phyloP scores from a whole-genome alignment of 1,140 invertebrate species.

The Nomia melanderi region DNA sequence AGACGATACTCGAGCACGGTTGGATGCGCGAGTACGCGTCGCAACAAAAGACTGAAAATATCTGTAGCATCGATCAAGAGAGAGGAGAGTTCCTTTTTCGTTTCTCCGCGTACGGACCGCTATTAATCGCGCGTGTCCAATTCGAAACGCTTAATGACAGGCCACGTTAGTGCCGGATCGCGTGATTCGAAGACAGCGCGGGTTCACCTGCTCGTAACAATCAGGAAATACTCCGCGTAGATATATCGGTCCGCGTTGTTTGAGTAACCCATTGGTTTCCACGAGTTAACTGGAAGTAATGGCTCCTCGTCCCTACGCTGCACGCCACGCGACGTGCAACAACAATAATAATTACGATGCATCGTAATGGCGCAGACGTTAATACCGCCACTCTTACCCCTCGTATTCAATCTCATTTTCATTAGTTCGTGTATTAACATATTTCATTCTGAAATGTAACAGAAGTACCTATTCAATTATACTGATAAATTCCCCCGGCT shows the following conservation, averaged over 20 bases:
- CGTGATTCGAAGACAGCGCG: conserved; percentile 1
- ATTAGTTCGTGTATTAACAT: too few relatives aligned
- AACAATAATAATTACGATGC: too few relatives aligned
- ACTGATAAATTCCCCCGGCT: too few relatives aligned
- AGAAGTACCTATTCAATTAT: too few relatives aligned
- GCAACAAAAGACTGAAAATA: too few relatives aligned
- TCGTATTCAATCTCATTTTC: too few relatives aligned
- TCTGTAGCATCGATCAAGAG: background rate
- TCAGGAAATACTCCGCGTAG: background rate
- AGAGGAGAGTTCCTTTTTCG: background rate
- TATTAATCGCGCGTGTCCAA: conserved; percentile 1
- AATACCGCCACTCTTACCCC: too few relatives aligned
- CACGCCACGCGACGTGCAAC: background rate
- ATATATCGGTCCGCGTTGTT: conserved; percentile 1
- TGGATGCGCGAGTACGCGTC: too few relatives aligned
- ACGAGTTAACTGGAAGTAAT: too few relatives aligned
- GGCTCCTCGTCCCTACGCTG: background rate
- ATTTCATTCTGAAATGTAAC: too few relatives aligned
- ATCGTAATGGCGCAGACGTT: too few relatives aligned
- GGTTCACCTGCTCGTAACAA: background rate
- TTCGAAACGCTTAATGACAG: background rate
- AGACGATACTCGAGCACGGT: too few relatives aligned
- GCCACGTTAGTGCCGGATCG: background rate
- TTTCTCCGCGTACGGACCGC: background rate
- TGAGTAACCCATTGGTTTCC: background rate